Evolutionary conservation across 1,140 invertebrate species (phyloP), one percentile per base, ranked within the genome.

Genomic region (Leguminivora glycinivorella): DNA sequence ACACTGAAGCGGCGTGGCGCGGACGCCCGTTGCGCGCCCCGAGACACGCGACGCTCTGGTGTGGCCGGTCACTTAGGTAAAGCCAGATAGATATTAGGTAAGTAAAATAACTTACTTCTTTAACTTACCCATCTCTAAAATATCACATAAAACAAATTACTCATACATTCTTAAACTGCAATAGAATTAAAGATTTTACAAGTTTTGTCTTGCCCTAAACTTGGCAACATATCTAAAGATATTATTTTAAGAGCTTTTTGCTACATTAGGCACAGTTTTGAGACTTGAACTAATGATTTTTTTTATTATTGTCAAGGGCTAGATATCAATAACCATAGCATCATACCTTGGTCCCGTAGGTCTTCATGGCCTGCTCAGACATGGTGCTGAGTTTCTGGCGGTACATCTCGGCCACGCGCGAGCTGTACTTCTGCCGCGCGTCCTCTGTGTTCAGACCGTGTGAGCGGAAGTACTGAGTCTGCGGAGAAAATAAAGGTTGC

Each of bases 401-500:
- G 86, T 99, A 99, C 71, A 98, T 90, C 83, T 96, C 95, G 4
- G 99, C 99, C 47, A 98, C 98, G 78, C 98, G 93, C 2, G 98
- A 99, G 83, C 97, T 98, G 89, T 99, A 99, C 85, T 99, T 99
- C 88, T 98, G 97, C 77, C 99, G 97, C 17, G 98, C 95, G 93
- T 99, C 99, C 68, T 94, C 95, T 43, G 96, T 97, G 38, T 94
- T 94, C 85, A 97, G 97, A 74, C 99, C 98, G 87, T 99, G 97
- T 89, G 98, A 96, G 58, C 95, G 94, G 92, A 99, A 99, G 92
- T 97, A 99, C 82, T 97, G 95, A 69, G 94, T 94, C 98, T 99
- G 58, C 93, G 93, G 81, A 69, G 29, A 71, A 69, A 75, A 52
- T 56, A 68, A 68, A 67, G 56, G 9, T 40, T 70, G 26, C 38